Evolutionary conservation across 2,113 vertebrate species (phyloP).

Genomic region (Misgurnus mizolepis): DNA sequence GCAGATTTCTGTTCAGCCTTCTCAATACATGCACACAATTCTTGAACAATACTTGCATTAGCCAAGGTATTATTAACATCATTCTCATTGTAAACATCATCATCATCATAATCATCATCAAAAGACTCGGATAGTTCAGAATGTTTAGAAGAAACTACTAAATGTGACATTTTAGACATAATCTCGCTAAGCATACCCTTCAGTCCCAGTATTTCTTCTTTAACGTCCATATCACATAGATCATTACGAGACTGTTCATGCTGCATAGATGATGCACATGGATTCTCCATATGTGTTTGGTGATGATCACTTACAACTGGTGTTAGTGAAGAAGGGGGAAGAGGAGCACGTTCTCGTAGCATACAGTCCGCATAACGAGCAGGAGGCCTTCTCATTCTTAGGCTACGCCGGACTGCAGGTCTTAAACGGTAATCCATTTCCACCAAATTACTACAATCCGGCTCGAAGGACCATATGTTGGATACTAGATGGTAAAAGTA

Average conservation of each 20-base stretch:
- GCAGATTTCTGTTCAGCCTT: background rate
- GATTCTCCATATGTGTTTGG: background rate
- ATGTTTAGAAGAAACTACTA: constrained; percentile 1
- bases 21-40: constrained; percentile 5
- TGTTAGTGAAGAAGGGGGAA: too few relatives aligned
- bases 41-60: background rate
- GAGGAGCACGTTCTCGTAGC: background rate
- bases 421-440: background rate
- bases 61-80: background rate
- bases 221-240: background rate
- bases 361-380: background rate
- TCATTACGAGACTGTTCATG: background rate
- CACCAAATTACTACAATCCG: background rate
- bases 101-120: constrained; percentile 3
- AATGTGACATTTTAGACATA: background rate
- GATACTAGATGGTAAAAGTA: background rate
- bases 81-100: background rate
- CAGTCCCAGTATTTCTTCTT: too few relatives aligned
- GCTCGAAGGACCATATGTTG: background rate
- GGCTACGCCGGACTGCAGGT: background rate
- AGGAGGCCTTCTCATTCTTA: background rate
- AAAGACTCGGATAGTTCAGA: background rate
- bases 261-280: background rate
- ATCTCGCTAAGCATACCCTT: background rate
- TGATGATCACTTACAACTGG: too few relatives aligned